phyloP scores from a whole-genome alignment of 2,888 invertebrate genomes.

The Melinopterus prodromus region DNA sequence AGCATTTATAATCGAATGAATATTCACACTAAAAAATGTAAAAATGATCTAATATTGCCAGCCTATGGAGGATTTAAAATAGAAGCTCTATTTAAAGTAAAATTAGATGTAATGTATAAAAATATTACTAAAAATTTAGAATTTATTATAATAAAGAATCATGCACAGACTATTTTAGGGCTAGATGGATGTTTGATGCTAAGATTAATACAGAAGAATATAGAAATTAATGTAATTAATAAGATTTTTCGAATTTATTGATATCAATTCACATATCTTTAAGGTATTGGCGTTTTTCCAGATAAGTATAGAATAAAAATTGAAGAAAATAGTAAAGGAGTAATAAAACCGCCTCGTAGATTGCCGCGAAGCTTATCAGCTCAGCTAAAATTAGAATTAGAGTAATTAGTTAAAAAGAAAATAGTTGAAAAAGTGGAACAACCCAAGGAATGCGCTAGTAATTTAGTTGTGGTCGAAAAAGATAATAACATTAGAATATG shows the following conservation, averaged over 20 bases:
- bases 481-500: not conserved
- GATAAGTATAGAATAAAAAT: not conserved
- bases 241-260: not conserved
- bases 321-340: not conserved
- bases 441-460: not conserved
- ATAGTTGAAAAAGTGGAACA: no score
- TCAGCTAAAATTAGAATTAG: no score
- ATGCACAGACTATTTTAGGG: slow-evolving; percentile 7
- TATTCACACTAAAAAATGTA: no score
- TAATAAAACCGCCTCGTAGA: slow-evolving; percentile 12
- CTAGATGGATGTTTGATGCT: not conserved
- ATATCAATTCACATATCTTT: not conserved
- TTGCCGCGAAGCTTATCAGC: not conserved
- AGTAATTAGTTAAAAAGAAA: no score
- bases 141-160: not conserved
- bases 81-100: no score
- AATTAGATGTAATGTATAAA: no score
- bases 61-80: no score
- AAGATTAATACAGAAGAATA: not conserved
- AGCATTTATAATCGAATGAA: no score
- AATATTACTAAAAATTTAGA: no score
- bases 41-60: no score
- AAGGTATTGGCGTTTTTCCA: not conserved
- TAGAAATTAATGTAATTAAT: not conserved
- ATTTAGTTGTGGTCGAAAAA: slow-evolving; percentile 6